These are phyloP conservation scores for Acropternis orthonyx DNA, from an alignment of 2,797 vertebrate genomes.

Conservation along the genomic window DNA sequence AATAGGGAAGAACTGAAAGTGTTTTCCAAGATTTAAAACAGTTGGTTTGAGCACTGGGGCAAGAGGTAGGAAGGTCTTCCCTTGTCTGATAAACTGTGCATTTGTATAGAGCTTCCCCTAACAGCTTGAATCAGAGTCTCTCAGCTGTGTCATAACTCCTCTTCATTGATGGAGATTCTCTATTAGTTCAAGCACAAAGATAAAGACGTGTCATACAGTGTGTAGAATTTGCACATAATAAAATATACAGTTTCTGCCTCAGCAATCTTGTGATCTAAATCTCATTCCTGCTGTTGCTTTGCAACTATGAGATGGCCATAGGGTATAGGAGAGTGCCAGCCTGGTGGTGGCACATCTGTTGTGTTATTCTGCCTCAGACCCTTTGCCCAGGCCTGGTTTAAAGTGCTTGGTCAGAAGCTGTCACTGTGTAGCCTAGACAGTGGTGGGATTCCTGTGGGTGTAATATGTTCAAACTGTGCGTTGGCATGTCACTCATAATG, in stretches of 20 bases:
- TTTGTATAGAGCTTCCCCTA: background rate
- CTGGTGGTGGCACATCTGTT: background rate
- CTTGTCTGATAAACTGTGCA: background rate
- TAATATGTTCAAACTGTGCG: constrained; percentile 8
- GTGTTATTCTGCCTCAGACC: background rate
- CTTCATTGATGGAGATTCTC: background rate
- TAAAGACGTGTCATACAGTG: background rate
- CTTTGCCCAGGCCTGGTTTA: background rate
- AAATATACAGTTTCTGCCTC: background rate
- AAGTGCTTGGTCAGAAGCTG: background rate
- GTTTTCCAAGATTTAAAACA: background rate
- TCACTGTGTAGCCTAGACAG: background rate
- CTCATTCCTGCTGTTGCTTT: background rate
- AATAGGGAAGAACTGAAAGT: background rate
- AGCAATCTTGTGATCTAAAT: background rate
- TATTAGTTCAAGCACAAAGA: background rate
- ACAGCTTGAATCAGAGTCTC: background rate
- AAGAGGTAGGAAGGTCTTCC: background rate
- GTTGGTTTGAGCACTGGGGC: background rate
- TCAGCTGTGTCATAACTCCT: background rate
- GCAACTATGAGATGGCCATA: background rate
- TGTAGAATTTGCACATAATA: background rate
- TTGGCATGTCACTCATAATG: constrained; percentile 3
- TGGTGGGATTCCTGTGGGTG: constrained; percentile 9
- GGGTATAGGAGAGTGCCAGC: background rate